Conservation (phyloP, 2,797 vertebrate genomes). For the Hippocampus kuda region DNA sequence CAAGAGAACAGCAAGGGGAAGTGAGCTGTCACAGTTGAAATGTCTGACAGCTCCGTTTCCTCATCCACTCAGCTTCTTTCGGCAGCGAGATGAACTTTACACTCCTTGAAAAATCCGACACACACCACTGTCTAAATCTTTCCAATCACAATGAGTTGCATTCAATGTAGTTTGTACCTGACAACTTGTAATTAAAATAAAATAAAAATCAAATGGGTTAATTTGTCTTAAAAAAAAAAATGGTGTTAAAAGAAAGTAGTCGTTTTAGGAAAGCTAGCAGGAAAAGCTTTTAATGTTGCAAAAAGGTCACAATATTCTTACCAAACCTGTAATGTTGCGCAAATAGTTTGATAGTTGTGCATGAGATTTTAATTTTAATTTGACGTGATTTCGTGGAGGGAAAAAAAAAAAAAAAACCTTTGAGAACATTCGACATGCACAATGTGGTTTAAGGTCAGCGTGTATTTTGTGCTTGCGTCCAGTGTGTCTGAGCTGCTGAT, state of each 20-base stretch:
- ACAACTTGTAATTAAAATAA: not conserved
- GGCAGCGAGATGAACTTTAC: not conserved
- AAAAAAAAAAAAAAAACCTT: not conserved
- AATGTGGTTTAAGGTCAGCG: not conserved
- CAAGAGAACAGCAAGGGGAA: constrained; percentile 46
- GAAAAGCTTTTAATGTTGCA: not conserved
- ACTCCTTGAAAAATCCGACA: not conserved
- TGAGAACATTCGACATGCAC: not conserved
- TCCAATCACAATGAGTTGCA: too few species aligned
- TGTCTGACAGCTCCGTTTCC: constrained; percentile 48
- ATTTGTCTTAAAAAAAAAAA: too few species aligned
- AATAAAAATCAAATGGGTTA: too few species aligned
- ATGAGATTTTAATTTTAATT: too few species aligned
- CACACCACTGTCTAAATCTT: too few species aligned
- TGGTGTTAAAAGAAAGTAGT: not conserved
- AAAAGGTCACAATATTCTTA: too few species aligned
- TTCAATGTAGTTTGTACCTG: not conserved
- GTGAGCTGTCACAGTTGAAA: constrained; percentile 56
- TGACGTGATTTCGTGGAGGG: too few species aligned
- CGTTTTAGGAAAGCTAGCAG: not conserved
- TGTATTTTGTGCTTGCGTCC: constrained; percentile 16
- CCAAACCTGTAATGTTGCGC: not conserved
- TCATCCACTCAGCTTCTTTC: constrained; percentile 37
- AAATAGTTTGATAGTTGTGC: too few species aligned
- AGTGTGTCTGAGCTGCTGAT: constrained; percentile 94